Evolutionary conservation across 2,113 vertebrate genomes (phyloP).

Genomic region (Rattus rattus): DNA sequence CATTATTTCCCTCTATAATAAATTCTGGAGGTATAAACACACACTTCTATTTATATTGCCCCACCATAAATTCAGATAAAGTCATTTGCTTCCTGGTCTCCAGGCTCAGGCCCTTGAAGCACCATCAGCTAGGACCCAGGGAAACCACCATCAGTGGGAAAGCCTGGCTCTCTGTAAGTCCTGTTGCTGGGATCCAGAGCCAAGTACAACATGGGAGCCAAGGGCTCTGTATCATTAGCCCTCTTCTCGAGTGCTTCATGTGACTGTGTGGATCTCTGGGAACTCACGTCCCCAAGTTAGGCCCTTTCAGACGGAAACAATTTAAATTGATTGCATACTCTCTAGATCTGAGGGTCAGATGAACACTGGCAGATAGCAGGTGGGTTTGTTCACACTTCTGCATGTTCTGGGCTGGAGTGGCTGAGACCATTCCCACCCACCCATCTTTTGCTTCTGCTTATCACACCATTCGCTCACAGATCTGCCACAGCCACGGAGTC

Average conservation of each 20-base stretch:
- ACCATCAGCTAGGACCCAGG: neutral
- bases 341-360: too few species aligned
- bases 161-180: neutral
- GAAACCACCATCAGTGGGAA: too few species aligned
- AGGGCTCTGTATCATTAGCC: too few species aligned
- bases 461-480: neutral
- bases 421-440: neutral
- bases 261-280: neutral
- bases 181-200: neutral
- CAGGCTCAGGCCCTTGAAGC: neutral
- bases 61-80: neutral
- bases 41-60: neutral
- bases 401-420: neutral
- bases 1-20: neutral
- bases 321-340: neutral
- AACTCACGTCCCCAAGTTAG: fast-evolving
- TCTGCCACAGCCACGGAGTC: neutral
- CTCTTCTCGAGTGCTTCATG: neutral
- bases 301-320: neutral
- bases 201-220: too few species aligned
- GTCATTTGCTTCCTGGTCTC: neutral
- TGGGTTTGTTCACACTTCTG: neutral
- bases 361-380: too few species aligned
- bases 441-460: neutral
- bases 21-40: neutral